Base-by-base conservation (phyloP, 2,888 invertebrate genomes). In the Agonopterix subpropinquella region DNA sequence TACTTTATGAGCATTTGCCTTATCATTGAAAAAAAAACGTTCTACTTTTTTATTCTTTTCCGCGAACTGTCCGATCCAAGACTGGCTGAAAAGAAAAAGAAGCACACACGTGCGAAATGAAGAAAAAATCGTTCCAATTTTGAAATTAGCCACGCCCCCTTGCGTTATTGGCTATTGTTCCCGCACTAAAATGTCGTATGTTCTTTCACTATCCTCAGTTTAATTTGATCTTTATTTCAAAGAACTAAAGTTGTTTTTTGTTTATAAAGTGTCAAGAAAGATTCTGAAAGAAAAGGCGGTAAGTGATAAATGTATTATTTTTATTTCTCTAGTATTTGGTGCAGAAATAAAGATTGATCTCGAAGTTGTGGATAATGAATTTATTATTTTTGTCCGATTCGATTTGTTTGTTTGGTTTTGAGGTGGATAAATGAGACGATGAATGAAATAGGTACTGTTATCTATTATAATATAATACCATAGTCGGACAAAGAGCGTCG, bases 61-160 rank as follows among this genome's bases (percentile, higher is more conserved):
- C 39, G 41, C 11, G 7, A 9, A 11, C 46, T 45, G 61, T 63
- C 61, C 53, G 47, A 61, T 54, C 54, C 57, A 63, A 65, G 60
- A 70, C 76, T 75, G 73, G 62, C 60, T 59, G 62, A 61, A 73
- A 73, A 75, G 67, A 71, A 75, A 71, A 70, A 64, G 68, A 62
- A 68, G 63, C 64, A 60, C 59, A 53, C 51, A 54, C 57, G 60
- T 58, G 55, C 57, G 44, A 44, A 39, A 37, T 65, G 65, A 72
- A 74, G 70, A 75, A 80, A 83, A 43, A 83, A 80, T 68, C 77
- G 75, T 78, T 80, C 78, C 75, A 71, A 80, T 77, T 85, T 82
- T 75, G 73, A 80, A 79, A 80, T 80, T 77, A 79, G 82, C 83
- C 77, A 73, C 86, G 72, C 86, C 86, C 77, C 77, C 72, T 67